Evolutionary conservation across 2,797 vertebrate genomes (phyloP).

Genomic region (Apodemus agrarius): DNA sequence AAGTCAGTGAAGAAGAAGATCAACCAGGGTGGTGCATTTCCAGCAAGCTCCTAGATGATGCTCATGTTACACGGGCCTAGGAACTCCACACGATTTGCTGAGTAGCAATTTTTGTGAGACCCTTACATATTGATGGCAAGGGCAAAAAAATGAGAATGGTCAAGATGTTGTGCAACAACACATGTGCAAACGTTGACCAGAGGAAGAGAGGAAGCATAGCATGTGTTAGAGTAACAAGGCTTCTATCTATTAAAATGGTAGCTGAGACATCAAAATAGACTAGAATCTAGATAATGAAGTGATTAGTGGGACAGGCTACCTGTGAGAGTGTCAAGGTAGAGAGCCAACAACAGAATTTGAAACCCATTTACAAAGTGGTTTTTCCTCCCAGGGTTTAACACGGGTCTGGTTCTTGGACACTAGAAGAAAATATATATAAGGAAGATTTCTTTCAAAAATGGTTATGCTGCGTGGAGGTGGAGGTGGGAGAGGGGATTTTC

Average conservation of each 20-base stretch:
- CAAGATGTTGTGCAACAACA: background rate
- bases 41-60: background rate
- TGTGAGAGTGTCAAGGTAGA: constrained; percentile 12
- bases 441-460: background rate
- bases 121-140: background rate
- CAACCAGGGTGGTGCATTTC: background rate
- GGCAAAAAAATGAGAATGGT: background rate
- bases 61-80: background rate
- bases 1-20: background rate
- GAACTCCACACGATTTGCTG: background rate
- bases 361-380: background rate
- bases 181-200: background rate
- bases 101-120: background rate
- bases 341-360: constrained; percentile 29
- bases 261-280: background rate
- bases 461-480: background rate
- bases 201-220: background rate
- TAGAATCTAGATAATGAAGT: background rate
- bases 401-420: background rate
- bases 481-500: background rate
- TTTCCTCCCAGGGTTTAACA: background rate
- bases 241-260: constrained; percentile 19
- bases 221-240: background rate
- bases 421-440: background rate
- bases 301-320: background rate